These are phyloP conservation scores for Tachyglossus aculeatus DNA, from an alignment of 2,797 vertebrate genomes.

Conservation along the genomic window DNA sequence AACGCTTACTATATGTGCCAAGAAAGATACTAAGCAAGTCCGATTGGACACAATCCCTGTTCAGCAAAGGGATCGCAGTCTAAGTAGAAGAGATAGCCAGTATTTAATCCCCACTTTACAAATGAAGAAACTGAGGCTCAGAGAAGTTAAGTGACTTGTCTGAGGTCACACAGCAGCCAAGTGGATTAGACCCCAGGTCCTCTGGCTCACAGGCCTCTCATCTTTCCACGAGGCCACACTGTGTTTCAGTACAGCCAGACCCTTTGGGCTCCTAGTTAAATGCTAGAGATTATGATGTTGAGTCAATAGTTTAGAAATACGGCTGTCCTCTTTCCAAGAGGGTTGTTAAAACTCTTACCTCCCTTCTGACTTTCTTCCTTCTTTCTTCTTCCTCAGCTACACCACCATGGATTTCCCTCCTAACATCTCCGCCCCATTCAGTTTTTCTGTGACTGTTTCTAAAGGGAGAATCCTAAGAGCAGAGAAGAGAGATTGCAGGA, in stretches of 20 bases:
- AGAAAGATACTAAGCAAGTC: too few relatives aligned
- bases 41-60: too few relatives aligned
- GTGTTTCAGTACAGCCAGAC: too few relatives aligned
- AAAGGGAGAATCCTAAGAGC: neutral
- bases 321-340: slow-evolving; percentile 1
- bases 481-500: neutral
- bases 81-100: too few relatives aligned
- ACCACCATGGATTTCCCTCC: neutral
- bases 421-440: neutral
- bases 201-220: neutral
- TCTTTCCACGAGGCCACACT: neutral
- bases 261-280: too few relatives aligned
- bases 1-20: too few relatives aligned
- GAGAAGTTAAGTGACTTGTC: too few relatives aligned
- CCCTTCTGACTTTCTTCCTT: neutral
- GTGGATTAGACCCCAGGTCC: neutral
- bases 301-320: too few relatives aligned
- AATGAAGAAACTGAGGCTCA: too few relatives aligned
- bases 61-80: too few relatives aligned
- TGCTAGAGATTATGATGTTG: too few relatives aligned
- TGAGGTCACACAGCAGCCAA: neutral
- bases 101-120: too few relatives aligned
- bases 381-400: neutral
- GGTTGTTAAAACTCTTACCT: neutral
- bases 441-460: neutral